Conservation (phyloP, 1,140 invertebrate genomes). For the Idris sp. region DNA sequence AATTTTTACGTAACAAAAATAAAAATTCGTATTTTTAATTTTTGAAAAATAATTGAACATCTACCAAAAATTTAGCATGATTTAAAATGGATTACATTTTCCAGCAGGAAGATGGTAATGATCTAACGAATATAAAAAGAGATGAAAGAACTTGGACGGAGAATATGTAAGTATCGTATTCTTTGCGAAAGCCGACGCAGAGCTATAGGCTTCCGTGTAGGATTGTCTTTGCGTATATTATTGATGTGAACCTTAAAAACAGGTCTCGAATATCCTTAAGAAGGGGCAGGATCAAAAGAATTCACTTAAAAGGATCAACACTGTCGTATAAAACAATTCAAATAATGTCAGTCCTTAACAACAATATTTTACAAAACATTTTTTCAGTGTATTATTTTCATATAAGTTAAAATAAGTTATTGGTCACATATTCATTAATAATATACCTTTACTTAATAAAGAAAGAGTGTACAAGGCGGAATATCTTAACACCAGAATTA, state of each 20-base stretch:
- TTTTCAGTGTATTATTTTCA: too few species aligned
- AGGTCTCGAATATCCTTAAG: constrained; percentile 54
- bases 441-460: too few species aligned
- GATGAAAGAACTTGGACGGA: constrained; percentile 33
- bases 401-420: too few species aligned
- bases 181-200: constrained; percentile 54
- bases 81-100: constrained; percentile 47
- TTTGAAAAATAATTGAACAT: too few species aligned
- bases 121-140: constrained; percentile 59
- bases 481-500: too few species aligned
- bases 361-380: too few species aligned
- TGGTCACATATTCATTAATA: too few species aligned
- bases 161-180: constrained; percentile 47
- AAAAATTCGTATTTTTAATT: too few species aligned
- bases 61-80: constrained; percentile 53
- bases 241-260: constrained; percentile 56
- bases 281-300: constrained; percentile 54
- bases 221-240: constrained; percentile 53
- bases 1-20: too few species aligned
- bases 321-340: constrained; percentile 60
- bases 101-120: constrained; percentile 51
- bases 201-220: constrained; percentile 39
- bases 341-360: too few species aligned
- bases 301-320: constrained; percentile 58
- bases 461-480: too few species aligned